Evolutionary conservation across 1,140 invertebrate species (phyloP).

Genomic region (Ceratosolen solmsi): DNA sequence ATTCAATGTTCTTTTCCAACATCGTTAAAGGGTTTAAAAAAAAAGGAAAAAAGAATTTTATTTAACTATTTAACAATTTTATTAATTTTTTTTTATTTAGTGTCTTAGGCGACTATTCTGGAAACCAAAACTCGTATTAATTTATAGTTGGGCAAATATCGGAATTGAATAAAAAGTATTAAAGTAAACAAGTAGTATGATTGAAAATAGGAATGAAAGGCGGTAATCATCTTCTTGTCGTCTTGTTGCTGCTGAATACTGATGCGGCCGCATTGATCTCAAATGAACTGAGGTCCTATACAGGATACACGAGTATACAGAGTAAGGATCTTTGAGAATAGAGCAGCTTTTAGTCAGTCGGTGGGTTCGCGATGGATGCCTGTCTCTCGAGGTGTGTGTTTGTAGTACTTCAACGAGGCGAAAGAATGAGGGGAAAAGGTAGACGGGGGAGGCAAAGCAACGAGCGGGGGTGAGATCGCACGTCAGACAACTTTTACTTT

Average conservation of each 20-base stretch:
- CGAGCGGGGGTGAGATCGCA: conserved; percentile 29
- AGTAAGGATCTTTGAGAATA: conserved; percentile 19
- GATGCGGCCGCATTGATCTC: conserved; percentile 33
- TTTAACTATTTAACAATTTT: too few species aligned
- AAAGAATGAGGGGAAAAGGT: conserved; percentile 22
- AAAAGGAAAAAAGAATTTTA: too few species aligned
- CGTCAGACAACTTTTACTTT: conserved; percentile 28
- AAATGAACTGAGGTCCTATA: neutral
- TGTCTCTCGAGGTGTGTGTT: conserved; percentile 2
- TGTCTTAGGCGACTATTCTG: too few species aligned
- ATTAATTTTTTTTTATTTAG: neutral
- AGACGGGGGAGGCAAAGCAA: neutral
- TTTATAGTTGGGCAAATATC: neutral
- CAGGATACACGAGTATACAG: neutral
- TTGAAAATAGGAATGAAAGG: conserved; percentile 1
- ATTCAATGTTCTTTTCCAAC: too few species aligned
- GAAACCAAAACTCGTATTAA: too few species aligned
- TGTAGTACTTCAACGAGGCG: conserved; percentile 21
- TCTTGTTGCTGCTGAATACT: neutral
- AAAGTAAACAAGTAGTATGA: neutral
- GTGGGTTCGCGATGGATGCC: conserved; percentile 1
- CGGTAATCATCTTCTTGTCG: conserved; percentile 18
- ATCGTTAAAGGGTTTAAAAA: too few species aligned
- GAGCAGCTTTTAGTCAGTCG: conserved; percentile 23
- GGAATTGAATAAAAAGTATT: neutral